Evolutionary conservation across 2,113 vertebrate genomes (phyloP).

Genomic region (Axis porcinus): DNA sequence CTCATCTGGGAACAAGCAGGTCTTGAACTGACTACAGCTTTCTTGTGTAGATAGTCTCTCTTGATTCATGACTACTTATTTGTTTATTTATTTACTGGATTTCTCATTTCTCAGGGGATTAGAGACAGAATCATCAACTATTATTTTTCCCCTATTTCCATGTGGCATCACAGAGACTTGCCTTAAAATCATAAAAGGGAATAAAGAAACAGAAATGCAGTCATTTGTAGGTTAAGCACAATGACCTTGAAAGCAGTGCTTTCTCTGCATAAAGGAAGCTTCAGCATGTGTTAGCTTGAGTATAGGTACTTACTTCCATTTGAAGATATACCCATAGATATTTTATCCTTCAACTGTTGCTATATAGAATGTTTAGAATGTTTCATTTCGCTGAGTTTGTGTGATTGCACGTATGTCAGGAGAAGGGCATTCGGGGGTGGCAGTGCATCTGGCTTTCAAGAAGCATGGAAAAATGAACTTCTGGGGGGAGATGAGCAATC

Average conservation of each 20-base stretch:
- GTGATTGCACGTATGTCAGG: fast-evolving
- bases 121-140: neutral
- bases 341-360: neutral
- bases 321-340: neutral
- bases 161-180: neutral
- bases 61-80: neutral
- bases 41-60: neutral
- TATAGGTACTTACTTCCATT: neutral
- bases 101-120: neutral
- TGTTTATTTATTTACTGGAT: neutral
- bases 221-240: conserved; percentile 58
- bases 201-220: neutral
- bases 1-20: neutral
- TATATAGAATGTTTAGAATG: neutral
- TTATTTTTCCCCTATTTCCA: neutral
- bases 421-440: neutral
- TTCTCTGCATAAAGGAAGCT: conserved; percentile 51
- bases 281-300: neutral
- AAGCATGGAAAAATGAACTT: neutral
- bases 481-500: neutral
- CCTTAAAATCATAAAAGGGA: neutral
- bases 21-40: neutral
- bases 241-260: conserved; percentile 64
- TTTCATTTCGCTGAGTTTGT: neutral
- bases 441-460: neutral